These are phyloP conservation scores for Heterodera carotae DNA, from an alignment of 1,140 invertebrate genomes.

Conservation along the genomic window DNA sequence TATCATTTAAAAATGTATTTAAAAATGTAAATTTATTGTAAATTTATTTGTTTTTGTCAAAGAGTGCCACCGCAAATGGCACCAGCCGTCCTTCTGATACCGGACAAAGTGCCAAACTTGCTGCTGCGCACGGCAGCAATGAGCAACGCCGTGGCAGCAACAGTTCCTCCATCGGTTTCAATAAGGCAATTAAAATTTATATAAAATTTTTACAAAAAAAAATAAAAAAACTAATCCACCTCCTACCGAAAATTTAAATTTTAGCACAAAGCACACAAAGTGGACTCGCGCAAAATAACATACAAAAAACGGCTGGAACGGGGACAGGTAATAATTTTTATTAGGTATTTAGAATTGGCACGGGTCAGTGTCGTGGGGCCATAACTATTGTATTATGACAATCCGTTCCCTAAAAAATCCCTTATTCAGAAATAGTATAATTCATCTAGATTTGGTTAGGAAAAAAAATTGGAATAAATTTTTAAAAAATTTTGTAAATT, in stretches of 20 bases:
- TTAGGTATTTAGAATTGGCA: too few relatives aligned
- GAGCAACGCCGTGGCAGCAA: slow-evolving; percentile 4
- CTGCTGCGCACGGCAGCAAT: background rate
- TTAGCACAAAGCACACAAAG: slow-evolving; percentile 31
- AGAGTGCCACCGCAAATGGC: too few relatives aligned
- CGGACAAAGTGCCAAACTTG: background rate
- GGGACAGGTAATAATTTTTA: slow-evolving; percentile 9
- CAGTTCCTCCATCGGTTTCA: background rate
- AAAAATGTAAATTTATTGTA: too few relatives aligned
- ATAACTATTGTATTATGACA: too few relatives aligned
- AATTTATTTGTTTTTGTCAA: too few relatives aligned
- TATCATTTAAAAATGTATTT: too few relatives aligned
- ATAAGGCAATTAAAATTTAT: slow-evolving; percentile 1
- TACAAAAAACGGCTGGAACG: slow-evolving; percentile 27
- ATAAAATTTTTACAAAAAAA: background rate
- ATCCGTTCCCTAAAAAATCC: too few relatives aligned
- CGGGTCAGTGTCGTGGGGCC: too few relatives aligned
- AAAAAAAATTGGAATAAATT: background rate
- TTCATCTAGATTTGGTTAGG: too few relatives aligned
- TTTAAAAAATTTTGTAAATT: background rate
- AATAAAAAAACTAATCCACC: background rate
- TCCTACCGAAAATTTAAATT: background rate
- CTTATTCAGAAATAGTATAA: too few relatives aligned
- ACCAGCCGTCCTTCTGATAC: background rate
- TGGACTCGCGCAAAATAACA: slow-evolving; percentile 33